Base-by-base conservation (phyloP, 2,888 invertebrate genomes). In the Epistrophe grossulariae region DNA sequence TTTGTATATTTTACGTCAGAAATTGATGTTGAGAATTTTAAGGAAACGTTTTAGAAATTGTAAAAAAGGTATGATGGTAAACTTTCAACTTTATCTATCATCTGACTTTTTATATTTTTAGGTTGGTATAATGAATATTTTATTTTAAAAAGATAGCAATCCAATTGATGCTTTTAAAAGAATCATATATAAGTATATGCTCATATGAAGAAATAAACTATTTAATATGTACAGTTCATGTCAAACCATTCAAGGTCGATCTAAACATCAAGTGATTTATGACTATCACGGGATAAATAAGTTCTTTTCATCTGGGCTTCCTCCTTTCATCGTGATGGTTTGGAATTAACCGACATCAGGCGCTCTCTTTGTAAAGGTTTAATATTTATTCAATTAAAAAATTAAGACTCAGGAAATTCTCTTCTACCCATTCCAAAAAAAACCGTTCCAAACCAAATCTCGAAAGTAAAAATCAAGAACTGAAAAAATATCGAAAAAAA, bases 81-180 rank as follows among this genome's bases (percentile, higher is more conserved):
- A 55, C 38, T 70, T 55, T 52, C 11, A 70, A 55, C 40, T 70
- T 70, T 70, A 70, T 70, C 70, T 70, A 70, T 70, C 70, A 70
- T 70, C 70, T 13, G 55, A 50, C 17, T 50, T 68, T 35, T 35
- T 35, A 8, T 4, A 31, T 5, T 4, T 5, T 4, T 31, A 31
- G 4, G 13, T 38, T 11, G 15, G 15, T 0, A 1, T 40, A 35
- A 50, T 68, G 35, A 68, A 68, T 68, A 68, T 68, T 68, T 68
- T 15, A 68, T 62, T 62, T 15, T 50, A 10, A 28, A 4, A 66
- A 48, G 31, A n/a, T 11, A 19, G 43, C 15, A 50, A 17, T 50
- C 50, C 38, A 50, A 50, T 68, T 45, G 48, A 1, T 48, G 6
- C 9, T 68, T 66, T 50, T 68, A 19, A 66, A 28, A 38, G 68